These are phyloP conservation scores for Nemotelus nigrinus DNA, from an alignment of 2,888 invertebrate species.

Conservation along the genomic window DNA sequence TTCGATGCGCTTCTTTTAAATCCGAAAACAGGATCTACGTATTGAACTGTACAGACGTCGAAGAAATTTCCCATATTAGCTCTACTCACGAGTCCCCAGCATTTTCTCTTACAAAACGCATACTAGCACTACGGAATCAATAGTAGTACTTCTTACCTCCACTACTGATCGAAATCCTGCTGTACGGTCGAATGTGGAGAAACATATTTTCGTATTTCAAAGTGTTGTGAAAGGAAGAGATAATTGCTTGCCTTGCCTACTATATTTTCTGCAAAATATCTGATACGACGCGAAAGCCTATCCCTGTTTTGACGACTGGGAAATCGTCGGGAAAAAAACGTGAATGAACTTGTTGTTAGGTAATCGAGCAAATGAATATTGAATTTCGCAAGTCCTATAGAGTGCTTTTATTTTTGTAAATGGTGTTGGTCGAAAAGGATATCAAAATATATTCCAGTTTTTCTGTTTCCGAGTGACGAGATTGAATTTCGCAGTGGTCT, in stretches of 20 bases:
- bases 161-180: background rate
- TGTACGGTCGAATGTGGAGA: background rate
- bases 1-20: background rate
- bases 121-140: conserved; percentile 18
- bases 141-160: conserved; percentile 21
- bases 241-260: conserved; percentile 26
- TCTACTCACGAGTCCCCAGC: background rate
- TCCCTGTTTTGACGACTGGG: background rate
- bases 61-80: background rate
- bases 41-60: background rate
- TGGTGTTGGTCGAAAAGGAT: no score
- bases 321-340: background rate
- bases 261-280: conserved; percentile 1
- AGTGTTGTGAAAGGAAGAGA: conserved; percentile 7
- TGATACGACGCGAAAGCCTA: background rate
- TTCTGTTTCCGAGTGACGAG: no score
- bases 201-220: background rate
- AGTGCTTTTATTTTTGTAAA: no score
- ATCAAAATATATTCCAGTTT: no score
- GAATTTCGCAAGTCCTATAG: no score
- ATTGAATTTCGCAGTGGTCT: no score
- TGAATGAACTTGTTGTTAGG: background rate
- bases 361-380: no score
- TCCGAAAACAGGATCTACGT: conserved; percentile 3
- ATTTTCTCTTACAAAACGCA: conserved; percentile 18